Evolutionary conservation across 2,797 vertebrate genomes (phyloP).

Genomic region (Pygocentrus nattereri): DNA sequence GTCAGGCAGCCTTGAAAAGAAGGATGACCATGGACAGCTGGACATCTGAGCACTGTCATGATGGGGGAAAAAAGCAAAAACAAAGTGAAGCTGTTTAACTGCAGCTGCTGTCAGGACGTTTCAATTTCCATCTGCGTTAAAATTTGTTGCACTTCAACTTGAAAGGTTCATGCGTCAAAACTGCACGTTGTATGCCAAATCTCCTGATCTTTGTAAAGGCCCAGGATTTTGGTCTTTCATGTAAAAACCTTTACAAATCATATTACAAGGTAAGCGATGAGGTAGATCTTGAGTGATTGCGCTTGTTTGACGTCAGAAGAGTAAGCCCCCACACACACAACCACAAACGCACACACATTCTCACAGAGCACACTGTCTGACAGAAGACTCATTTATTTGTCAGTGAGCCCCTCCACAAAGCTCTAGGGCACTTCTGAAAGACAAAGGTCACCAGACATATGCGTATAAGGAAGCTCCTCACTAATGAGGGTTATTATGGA

Average conservation of each 20-base stretch:
- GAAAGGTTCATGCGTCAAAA: background rate
- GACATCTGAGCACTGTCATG: slow-evolving; percentile 3
- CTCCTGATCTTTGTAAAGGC: background rate
- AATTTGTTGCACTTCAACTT: slow-evolving; percentile 31
- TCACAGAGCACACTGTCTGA: slow-evolving; percentile 39
- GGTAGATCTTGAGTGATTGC: slow-evolving; percentile 56
- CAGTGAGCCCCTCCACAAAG: slow-evolving; percentile 60
- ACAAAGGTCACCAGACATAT: slow-evolving; percentile 75
- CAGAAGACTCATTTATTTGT: slow-evolving; percentile 66
- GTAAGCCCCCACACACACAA: background rate
- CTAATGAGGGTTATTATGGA: slow-evolving; percentile 81
- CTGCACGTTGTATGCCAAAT: slow-evolving; percentile 10
- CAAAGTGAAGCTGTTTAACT: slow-evolving; percentile 24
- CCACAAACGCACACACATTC: background rate
- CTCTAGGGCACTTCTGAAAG: slow-evolving; percentile 76
- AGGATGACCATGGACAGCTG: slow-evolving; percentile 41
- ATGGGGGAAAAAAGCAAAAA: slow-evolving; percentile 22
- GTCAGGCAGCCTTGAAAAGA: slow-evolving; percentile 24
- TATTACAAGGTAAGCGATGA: slow-evolving; percentile 24
- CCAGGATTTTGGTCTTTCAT: slow-evolving; percentile 6
- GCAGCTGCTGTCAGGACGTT: slow-evolving; percentile 22
- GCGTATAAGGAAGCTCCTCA: slow-evolving; percentile 74
- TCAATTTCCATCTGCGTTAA: slow-evolving; percentile 13
- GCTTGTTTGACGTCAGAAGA: slow-evolving; percentile 54
- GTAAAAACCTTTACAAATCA: background rate